phyloP scores from a whole-genome alignment of 2,888 invertebrate species.

The Athrips mouffetella region DNA sequence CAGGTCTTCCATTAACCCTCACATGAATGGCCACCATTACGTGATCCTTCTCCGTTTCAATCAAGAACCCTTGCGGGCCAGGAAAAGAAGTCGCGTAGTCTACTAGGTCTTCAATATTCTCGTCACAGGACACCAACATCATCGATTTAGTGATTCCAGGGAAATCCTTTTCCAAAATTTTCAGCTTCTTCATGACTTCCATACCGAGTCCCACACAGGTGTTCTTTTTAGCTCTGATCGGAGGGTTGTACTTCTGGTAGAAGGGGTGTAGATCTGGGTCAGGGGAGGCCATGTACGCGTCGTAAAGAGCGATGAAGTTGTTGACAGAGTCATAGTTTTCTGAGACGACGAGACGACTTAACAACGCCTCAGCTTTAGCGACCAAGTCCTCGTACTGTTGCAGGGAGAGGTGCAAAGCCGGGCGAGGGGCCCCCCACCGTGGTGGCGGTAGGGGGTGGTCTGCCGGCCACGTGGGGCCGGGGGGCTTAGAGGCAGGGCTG shows the following conservation, averaged over 20 bases:
- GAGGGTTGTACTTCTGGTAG: slow-evolving; percentile 89
- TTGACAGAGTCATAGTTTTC: slow-evolving; percentile 94
- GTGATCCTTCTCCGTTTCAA: slow-evolving; percentile 91
- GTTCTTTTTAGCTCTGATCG: slow-evolving; percentile 89
- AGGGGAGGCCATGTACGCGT: slow-evolving; percentile 82
- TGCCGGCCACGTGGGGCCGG: slow-evolving; percentile 64
- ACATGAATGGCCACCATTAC: slow-evolving; percentile 89
- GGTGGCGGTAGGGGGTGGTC: slow-evolving; percentile 71
- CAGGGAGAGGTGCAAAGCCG: slow-evolving; percentile 85
- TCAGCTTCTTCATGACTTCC: slow-evolving; percentile 86
- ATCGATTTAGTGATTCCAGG: slow-evolving; percentile 83
- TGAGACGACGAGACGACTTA: slow-evolving; percentile 89
- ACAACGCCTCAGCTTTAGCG: slow-evolving; percentile 87
- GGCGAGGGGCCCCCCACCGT: slow-evolving; percentile 70
- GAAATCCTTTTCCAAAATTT: slow-evolving; percentile 80
- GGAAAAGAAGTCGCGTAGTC: slow-evolving; percentile 81
- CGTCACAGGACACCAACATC: slow-evolving; percentile 92
- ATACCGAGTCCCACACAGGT: slow-evolving; percentile 94
- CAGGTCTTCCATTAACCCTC: slow-evolving; percentile 84
- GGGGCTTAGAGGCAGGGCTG: slow-evolving; percentile 50
- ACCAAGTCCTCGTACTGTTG: slow-evolving; percentile 89
- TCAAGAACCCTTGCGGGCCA: slow-evolving; percentile 78
- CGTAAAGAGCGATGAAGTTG: slow-evolving; percentile 86
- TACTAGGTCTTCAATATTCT: slow-evolving; percentile 82
- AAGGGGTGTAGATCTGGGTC: slow-evolving; percentile 84